These are phyloP conservation scores for Takifugu flavidus DNA, from an alignment of 2,113 vertebrate species.

Conservation along the genomic window DNA sequence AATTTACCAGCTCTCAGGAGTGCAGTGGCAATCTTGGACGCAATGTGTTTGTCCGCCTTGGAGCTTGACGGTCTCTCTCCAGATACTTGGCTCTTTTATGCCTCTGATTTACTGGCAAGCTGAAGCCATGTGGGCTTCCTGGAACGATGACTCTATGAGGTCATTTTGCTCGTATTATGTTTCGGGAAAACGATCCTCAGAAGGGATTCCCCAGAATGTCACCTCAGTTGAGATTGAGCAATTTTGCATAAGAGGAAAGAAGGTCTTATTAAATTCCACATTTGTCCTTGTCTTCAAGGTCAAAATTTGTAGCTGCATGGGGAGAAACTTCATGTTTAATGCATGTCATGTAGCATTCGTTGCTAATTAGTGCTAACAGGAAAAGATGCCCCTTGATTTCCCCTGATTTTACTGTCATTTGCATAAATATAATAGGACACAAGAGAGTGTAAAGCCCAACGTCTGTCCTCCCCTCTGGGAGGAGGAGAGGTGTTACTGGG, in stretches of 20 bases:
- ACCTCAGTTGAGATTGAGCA: background rate
- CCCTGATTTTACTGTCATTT: slow-evolving; percentile 61
- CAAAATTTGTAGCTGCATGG: slow-evolving; percentile 21
- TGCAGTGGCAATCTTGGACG: slow-evolving; percentile 38
- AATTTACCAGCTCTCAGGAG: slow-evolving; percentile 61
- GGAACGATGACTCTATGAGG: slow-evolving; percentile 40
- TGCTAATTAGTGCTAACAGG: slow-evolving; percentile 68
- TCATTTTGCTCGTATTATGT: slow-evolving; percentile 17
- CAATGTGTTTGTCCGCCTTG: slow-evolving; percentile 41
- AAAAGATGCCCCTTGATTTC: slow-evolving; percentile 65
- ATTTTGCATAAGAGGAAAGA: background rate
- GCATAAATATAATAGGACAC: slow-evolving; percentile 73
- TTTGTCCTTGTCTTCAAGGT: slow-evolving; percentile 48
- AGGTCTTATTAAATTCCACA: background rate
- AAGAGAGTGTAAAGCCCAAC: slow-evolving; percentile 55
- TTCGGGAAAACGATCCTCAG: slow-evolving; percentile 14
- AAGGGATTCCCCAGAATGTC: slow-evolving; percentile 10
- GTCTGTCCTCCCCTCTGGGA: slow-evolving; percentile 57
- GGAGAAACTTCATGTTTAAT: slow-evolving; percentile 55
- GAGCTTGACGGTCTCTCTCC: slow-evolving; percentile 36
- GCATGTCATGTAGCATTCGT: slow-evolving; percentile 55
- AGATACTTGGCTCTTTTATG: slow-evolving; percentile 45
- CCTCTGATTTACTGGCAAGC: slow-evolving; percentile 51
- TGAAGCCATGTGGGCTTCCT: slow-evolving; percentile 50
- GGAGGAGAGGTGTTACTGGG: slow-evolving; percentile 55